Percentiles rank a stretch among this genome's conserved stretches.
These are phyloP conservation scores for Spermophilus dauricus DNA, from an alignment of 2,113 vertebrate species.

Conservation along the genomic window DNA sequence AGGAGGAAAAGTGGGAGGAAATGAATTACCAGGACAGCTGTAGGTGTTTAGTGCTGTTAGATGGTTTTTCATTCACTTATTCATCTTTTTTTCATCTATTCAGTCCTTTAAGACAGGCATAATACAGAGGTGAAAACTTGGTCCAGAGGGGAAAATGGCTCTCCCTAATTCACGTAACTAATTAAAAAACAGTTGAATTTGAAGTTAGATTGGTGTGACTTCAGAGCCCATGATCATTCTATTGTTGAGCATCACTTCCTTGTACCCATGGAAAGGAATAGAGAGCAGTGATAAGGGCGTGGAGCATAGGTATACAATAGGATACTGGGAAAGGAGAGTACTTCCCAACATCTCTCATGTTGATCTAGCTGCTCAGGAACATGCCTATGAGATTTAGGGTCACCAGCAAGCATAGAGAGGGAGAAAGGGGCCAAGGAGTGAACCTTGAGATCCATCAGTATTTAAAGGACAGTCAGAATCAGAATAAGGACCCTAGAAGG, in stretches of 20 bases:
- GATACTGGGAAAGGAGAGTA: background rate
- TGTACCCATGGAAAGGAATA: background rate
- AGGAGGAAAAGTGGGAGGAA: conserved; percentile 9
- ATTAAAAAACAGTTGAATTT: conserved; percentile 52
- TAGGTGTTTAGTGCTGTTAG: background rate
- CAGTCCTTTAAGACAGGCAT: background rate
- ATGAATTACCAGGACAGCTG: background rate
- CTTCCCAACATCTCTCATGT: background rate
- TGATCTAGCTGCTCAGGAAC: background rate
- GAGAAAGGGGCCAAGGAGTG: background rate
- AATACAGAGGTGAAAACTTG: background rate
- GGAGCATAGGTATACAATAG: background rate
- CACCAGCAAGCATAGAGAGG: background rate
- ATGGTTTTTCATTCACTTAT: background rate
- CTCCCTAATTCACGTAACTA: background rate
- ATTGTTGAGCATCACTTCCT: background rate
- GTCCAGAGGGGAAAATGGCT: background rate
- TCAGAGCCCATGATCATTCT: conserved; percentile 17
- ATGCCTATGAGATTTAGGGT: background rate
- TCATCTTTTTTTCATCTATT: conserved; percentile 9
- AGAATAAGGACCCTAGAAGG: background rate
- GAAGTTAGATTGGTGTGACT: background rate
- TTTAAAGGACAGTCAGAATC: background rate
- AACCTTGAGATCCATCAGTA: background rate
- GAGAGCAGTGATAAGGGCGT: background rate